Evolutionary conservation across 1,140 invertebrate species (phyloP), one percentile per base, ranked within the genome.

Genomic region (Phymastichus coffea): DNA sequence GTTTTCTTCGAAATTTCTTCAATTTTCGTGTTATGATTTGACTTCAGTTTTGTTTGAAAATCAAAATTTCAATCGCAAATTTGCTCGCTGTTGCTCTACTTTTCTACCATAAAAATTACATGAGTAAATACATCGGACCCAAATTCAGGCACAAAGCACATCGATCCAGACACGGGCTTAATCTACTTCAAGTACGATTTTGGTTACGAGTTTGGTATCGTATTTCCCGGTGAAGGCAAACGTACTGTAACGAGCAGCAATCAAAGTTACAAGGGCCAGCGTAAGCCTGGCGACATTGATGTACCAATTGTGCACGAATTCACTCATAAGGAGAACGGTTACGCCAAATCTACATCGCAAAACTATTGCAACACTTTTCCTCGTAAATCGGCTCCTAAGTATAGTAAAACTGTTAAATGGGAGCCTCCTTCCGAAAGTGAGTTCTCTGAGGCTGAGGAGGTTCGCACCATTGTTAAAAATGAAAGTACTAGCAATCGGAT

Each of bases 161-260:
- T 88, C 65, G 88, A 90, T 76, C 87, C 87, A 62, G 86, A 89
- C 66, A 88, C 87, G 22, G 88, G 88, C 61, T 79, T 91, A 26
- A 89, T 90, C 69, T 91, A 90, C 78, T 91, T 90, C 82, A 91
- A 91, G 77, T 90, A 91, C 70, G 88, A 91, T 77, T 91, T 91
- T 69, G 89, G 88, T 57, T 91, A 91, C 72, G 88, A 91, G 72
- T 90, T 90, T 69, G 88, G 89, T 51, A 84, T 91, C 53, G 81
- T 89, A 25, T 77, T 88, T 30, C 88, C 88, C 4, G 87, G 87
- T 23, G 86, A 88, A 72, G 81, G 84, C 38, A 85, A 84, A 69
- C 81, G 79, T 61, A 78, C 75, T 10, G 69, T 81, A 26, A 73
- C 76, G 35, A 81, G 77, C 52, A 81, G 73, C 41, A 77, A 67